Conservation (phyloP, 2,888 invertebrate species). For the Girardia tigrina region DNA sequence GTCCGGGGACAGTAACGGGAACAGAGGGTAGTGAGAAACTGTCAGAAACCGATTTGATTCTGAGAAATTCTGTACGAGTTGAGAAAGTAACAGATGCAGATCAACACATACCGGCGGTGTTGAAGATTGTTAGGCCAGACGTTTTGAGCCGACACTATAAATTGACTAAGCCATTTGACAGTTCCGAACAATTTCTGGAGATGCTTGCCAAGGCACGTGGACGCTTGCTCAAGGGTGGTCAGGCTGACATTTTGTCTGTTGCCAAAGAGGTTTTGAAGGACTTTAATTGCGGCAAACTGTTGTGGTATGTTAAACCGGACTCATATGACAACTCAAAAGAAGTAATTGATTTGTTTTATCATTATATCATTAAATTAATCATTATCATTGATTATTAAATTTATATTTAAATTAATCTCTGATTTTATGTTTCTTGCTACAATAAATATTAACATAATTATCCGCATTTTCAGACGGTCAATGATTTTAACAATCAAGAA, state of each 20-base stretch:
- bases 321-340: constrained; percentile 54
- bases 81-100: constrained; percentile 83
- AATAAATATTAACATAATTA: too few species aligned
- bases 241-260: constrained; percentile 73
- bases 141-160: constrained; percentile 80
- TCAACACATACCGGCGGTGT: constrained; percentile 73
- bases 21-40: constrained; percentile 68
- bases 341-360: too few species aligned
- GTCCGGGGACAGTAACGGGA: constrained; percentile 67
- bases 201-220: constrained; percentile 72
- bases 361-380: too few species aligned
- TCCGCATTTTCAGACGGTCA: too few species aligned
- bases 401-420: too few species aligned
- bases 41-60: constrained; percentile 42
- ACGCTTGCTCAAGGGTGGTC: constrained; percentile 84
- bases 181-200: constrained; percentile 69
- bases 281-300: constrained; percentile 91
- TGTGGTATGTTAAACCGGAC: constrained; percentile 65
- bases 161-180: constrained; percentile 45
- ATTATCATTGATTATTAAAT: too few species aligned
- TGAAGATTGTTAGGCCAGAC: constrained; percentile 72
- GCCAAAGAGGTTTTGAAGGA: constrained; percentile 92
- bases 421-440: too few species aligned
- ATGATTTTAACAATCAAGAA: not conserved
- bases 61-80: constrained; percentile 61